A percentile compares a stretch with the other conserved stretches of the same genome.
phyloP scores from a whole-genome alignment of 2,888 invertebrate genomes.

The Sarcophaga carnaria region DNA sequence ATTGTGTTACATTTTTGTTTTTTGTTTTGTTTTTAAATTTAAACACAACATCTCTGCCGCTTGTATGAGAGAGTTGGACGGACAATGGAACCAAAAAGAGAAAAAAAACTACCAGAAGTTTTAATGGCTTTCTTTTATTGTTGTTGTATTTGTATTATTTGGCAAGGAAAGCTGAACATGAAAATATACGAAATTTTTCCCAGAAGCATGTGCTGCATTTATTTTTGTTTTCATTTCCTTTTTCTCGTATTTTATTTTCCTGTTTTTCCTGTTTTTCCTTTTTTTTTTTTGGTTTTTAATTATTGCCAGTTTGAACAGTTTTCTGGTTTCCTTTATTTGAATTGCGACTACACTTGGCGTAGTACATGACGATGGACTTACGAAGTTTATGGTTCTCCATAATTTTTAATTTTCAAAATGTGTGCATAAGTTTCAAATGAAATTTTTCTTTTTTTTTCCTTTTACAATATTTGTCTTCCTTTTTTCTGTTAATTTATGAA shows the following conservation, averaged over 20 bases:
- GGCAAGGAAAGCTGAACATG: not conserved
- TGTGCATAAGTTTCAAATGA: too few relatives aligned
- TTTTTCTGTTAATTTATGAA: too few relatives aligned
- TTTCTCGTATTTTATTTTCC: not conserved
- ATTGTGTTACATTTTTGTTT: not conserved
- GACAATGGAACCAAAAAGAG: not conserved
- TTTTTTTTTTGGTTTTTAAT: conserved; percentile 42
- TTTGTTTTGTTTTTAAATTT: conserved; percentile 14
- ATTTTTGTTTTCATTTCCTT: conserved; percentile 15
- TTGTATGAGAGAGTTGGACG: not conserved
- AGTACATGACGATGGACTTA: too few relatives aligned
- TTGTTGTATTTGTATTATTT: not conserved
- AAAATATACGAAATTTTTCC: conserved; percentile 30
- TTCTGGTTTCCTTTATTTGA: conserved; percentile 20
- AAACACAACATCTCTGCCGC: not conserved
- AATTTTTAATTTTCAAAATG: too few relatives aligned
- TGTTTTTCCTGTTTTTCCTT: not conserved
- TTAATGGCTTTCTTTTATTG: not conserved
- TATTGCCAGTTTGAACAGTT: conserved; percentile 41
- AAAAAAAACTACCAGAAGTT: not conserved
- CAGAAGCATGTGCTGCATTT: conserved; percentile 48
- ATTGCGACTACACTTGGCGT: not conserved
- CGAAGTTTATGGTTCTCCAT: too few relatives aligned
- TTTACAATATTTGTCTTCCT: too few relatives aligned
- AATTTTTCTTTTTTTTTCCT: too few relatives aligned